These are phyloP conservation scores for Astatotilapia flaviijosephi DNA, from an alignment of 2,113 vertebrate genomes.

Conservation along the genomic window DNA sequence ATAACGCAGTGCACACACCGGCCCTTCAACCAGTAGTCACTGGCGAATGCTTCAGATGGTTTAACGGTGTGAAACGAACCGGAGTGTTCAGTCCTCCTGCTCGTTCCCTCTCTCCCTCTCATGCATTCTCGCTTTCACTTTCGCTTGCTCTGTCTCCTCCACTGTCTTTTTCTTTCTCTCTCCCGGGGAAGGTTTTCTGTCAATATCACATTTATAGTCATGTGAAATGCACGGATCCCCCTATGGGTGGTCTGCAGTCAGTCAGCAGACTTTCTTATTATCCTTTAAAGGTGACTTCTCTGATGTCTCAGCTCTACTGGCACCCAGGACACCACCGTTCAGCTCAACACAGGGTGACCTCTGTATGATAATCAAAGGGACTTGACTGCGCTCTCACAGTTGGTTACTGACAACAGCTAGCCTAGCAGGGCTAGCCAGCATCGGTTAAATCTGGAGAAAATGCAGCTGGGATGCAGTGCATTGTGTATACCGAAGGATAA, in stretches of 20 bases:
- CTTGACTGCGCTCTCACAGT: constrained; percentile 31
- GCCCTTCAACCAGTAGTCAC: constrained; percentile 42
- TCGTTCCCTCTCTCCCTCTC: not conserved
- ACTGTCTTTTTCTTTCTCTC: constrained; percentile 11
- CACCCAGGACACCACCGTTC: constrained; percentile 11
- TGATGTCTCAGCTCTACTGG: constrained; percentile 21
- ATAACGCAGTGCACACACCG: constrained; percentile 14
- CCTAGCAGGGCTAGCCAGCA: not conserved
- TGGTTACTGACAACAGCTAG: constrained; percentile 46
- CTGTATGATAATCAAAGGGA: constrained; percentile 47
- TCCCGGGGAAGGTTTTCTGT: constrained; percentile 43
- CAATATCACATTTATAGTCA: constrained; percentile 69
- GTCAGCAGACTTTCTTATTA: constrained; percentile 60
- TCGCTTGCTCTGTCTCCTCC: not conserved
- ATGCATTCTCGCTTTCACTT: constrained; percentile 17
- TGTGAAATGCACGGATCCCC: constrained; percentile 21
- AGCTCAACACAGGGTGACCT: constrained; percentile 44
- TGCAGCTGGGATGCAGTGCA: not conserved
- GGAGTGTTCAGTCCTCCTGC: not conserved
- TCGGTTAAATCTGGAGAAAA: constrained; percentile 17
- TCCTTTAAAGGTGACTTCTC: constrained; percentile 64
- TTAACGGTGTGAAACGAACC: constrained; percentile 23
- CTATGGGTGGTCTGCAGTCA: constrained; percentile 50
- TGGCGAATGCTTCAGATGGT: constrained; percentile 22
- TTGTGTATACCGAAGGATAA: constrained; percentile 24